A percentile compares a stretch with the other conserved stretches of the same genome.
Conservation (phyloP, 2,113 vertebrate genomes). For the Casuarius casuarius region DNA sequence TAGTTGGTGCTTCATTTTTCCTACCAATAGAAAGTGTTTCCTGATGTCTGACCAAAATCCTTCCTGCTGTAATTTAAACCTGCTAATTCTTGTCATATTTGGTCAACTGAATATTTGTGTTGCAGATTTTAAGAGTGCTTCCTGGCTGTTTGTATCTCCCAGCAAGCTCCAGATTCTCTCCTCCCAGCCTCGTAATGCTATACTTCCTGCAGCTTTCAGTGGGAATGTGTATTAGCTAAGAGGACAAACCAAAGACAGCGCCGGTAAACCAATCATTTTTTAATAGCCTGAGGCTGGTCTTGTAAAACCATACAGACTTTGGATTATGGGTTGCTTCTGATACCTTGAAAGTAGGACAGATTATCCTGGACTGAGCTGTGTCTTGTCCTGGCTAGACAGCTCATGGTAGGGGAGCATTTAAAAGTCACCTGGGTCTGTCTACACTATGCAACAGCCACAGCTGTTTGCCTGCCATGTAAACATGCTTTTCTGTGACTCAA, state of each 20-base stretch:
- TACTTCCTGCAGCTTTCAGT: rapidly evolving
- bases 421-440: neutral
- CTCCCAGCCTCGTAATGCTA: no score
- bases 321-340: rapidly evolving
- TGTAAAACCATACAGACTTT: neutral
- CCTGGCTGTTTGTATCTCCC: neutral
- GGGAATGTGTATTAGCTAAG: rapidly evolving
- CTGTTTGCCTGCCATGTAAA: neutral
- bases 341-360: neutral
- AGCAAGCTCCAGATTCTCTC: rapidly evolving
- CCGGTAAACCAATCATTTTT: neutral
- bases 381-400: rapidly evolving
- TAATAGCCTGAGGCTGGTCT: rapidly evolving
- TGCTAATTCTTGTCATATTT: neutral
- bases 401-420: neutral
- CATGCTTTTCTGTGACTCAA: neutral
- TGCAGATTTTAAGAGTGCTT: neutral
- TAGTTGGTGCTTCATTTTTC: neutral
- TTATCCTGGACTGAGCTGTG: neutral
- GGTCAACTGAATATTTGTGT: neutral
- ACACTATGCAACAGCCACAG: neutral
- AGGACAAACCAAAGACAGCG: neutral
- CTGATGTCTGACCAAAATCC: neutral
- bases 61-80: neutral
- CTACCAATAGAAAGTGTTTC: neutral